Evolutionary conservation across 2,888 invertebrate species (phyloP), one percentile per base, ranked within the genome.

Genomic region (Loripinus fragilis): DNA sequence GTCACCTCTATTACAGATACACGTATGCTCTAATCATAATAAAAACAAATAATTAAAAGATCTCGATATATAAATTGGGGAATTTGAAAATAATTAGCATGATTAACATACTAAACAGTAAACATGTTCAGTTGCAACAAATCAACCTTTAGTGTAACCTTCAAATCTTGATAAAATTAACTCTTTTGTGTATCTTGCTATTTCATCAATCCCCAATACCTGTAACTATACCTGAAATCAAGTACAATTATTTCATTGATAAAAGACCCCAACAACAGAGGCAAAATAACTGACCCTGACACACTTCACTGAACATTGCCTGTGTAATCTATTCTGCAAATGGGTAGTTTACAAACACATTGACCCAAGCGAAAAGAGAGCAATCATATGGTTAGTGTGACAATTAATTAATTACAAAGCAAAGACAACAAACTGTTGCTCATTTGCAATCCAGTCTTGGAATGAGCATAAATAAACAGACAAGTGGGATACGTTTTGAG

Each of bases 231-330:
- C 60, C 33, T 60, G 7, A 23, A 33, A 17, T 60, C 23, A 33
- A 60, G 23, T 33, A 33, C 60, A 30, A 60, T 33, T 60, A 60
- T 60, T 60, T 60, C 60, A 60, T 60, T 60, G 60, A 60, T 60
- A 60, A 60, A 60, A 52, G 52, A 23, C 17, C n/a, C 60, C 7
- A 60, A 45, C 45, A 60, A 60, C 60, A 60, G 60, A 60, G 33
- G 60, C 60, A 60, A 60, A n/a, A 33, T 28, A 60, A 60, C 23
- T 60, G 60, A 60, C 60, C 60, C 60, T 60, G 60, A 33, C 23
- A 60, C 60, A 60, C 60, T 60, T 60, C 33, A 60, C 8, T 60
- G 60, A 60, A 15, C 60, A 60, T 33, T 1, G 28, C 30, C 20
- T 60, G 60, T 60, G 60, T 60, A 60, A 23, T 60, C 25, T 33